Evolutionary conservation across 2,113 vertebrate species (phyloP).

Genomic region (Edolisoma coerulescens): DNA sequence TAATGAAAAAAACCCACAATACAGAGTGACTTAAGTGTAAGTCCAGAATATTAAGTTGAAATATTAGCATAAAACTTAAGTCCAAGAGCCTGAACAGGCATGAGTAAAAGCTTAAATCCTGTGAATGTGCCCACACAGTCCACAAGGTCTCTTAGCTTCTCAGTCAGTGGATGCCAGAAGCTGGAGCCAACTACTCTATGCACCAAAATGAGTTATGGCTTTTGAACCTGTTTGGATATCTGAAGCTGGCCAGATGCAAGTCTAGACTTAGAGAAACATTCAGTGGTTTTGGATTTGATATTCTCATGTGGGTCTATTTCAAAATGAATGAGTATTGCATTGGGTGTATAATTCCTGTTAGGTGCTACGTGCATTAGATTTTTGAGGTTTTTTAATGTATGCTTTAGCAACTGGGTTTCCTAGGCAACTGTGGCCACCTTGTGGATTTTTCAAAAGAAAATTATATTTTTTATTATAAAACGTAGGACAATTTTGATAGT

Average conservation of each 20-base stretch:
- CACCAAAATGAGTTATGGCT: neutral
- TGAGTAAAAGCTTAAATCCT: neutral
- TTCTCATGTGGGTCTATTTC: neutral
- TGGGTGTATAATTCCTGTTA: neutral
- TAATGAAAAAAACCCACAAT: neutral
- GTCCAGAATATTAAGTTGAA: neutral
- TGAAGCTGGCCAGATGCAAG: neutral
- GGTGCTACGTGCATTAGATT: neutral
- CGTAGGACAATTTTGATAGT: neutral
- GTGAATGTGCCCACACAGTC: neutral
- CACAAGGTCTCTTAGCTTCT: neutral
- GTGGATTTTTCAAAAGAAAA: conserved; percentile 3
- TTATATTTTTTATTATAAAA: neutral
- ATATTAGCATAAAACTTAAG: neutral
- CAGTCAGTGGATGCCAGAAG: neutral
- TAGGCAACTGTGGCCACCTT: conserved; percentile 28
- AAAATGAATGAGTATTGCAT: neutral
- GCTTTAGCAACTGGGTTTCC: neutral
- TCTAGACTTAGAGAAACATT: neutral
- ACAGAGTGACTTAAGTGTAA: neutral
- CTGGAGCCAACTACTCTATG: neutral
- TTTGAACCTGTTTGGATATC: neutral
- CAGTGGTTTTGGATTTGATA: neutral
- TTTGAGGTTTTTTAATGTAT: neutral
- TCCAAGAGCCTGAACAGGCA: neutral